Evolutionary conservation across 2,797 vertebrate species (phyloP).

Genomic region (Avahi laniger): DNA sequence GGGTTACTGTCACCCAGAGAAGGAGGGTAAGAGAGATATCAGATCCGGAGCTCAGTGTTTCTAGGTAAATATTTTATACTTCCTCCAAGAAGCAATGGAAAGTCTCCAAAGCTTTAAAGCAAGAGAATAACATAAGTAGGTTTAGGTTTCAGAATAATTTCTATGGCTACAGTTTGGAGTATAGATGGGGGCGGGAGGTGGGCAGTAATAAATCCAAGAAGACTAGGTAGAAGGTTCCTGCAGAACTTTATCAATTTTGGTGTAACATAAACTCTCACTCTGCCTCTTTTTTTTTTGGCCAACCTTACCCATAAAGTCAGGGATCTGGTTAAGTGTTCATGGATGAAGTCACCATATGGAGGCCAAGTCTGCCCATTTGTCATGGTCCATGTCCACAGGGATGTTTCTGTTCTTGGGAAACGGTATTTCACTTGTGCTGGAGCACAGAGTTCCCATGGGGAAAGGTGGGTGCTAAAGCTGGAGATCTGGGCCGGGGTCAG

Average conservation of each 20-base stretch:
- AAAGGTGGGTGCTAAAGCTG: neutral
- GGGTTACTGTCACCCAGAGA: neutral
- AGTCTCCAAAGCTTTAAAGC: neutral
- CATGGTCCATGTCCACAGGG: rapidly evolving
- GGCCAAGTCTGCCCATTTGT: neutral
- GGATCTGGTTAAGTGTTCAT: neutral
- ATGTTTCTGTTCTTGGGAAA: neutral
- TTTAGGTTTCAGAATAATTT: neutral
- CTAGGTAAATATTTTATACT: neutral
- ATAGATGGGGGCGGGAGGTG: neutral
- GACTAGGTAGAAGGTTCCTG: neutral
- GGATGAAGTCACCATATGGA: neutral
- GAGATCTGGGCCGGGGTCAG: neutral
- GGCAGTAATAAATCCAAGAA: neutral
- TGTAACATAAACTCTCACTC: neutral
- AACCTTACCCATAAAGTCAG: neutral
- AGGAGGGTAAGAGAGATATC: neutral
- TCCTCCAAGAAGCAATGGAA: neutral
- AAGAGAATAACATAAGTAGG: neutral
- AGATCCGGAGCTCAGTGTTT: neutral
- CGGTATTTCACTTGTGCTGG: neutral
- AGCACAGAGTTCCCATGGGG: rapidly evolving
- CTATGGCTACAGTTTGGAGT: neutral
- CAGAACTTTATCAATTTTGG: neutral
- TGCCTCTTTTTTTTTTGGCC: neutral